Conservation (phyloP, 2,113 vertebrate species). For the Penelope pileata region DNA sequence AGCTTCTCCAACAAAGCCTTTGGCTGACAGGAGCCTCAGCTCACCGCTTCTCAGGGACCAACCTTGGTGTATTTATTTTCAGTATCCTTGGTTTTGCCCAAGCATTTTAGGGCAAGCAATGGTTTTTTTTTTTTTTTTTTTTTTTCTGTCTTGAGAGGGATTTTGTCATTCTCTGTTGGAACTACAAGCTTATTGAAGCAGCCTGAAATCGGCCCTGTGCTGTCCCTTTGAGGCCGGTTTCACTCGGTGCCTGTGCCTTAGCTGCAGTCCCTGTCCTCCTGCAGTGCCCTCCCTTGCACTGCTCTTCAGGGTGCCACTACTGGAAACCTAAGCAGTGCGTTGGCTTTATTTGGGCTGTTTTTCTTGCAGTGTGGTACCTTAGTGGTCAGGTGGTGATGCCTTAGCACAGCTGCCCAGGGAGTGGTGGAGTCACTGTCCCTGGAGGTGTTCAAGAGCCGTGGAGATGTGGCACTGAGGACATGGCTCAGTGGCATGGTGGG, state of each 20-base stretch:
- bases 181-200: not conserved
- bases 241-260: not conserved
- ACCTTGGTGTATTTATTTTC: not conserved
- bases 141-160: rapidly evolving
- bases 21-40: not conserved
- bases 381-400: not conserved
- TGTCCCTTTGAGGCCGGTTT: not conserved
- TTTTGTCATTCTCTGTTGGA: not conserved
- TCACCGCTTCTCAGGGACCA: not conserved
- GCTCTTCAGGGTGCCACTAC: not conserved
- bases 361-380: not conserved
- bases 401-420: not conserved
- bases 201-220: not conserved
- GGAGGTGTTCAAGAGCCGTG: too few relatives aligned
- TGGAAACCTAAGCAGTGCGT: not conserved
- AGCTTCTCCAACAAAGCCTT: not conserved
- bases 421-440: not conserved
- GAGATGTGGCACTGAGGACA: not conserved
- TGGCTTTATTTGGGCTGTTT: not conserved
- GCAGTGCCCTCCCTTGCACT: not conserved
- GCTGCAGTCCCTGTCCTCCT: not conserved
- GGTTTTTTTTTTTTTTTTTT: not conserved
- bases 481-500: not conserved
- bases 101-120: not conserved
- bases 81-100: not conserved